Evolutionary conservation across 2,888 invertebrate species (phyloP).

Genomic region (Suillia variegata): DNA sequence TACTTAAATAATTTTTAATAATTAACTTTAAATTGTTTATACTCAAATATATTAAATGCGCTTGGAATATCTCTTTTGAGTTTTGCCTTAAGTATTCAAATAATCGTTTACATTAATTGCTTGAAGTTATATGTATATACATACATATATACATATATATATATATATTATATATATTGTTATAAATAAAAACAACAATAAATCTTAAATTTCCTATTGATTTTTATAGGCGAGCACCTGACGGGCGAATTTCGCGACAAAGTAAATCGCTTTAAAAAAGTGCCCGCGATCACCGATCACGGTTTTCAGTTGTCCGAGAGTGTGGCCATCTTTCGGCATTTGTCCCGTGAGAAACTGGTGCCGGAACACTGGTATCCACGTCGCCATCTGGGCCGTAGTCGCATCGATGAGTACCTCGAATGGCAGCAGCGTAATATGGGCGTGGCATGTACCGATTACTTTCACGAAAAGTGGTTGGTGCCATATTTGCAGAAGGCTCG

Average conservation of each 20-base stretch:
- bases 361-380: slow-evolving; percentile 73
- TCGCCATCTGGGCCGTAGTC: slow-evolving; percentile 66
- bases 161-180: neutral
- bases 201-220: no score
- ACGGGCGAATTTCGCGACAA: slow-evolving; percentile 66
- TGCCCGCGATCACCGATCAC: slow-evolving; percentile 72
- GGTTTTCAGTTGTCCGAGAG: slow-evolving; percentile 73
- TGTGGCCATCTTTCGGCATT: slow-evolving; percentile 72
- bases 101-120: no score
- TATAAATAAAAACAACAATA: no score
- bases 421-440: slow-evolving; percentile 76
- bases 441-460: slow-evolving; percentile 66
- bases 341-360: slow-evolving; percentile 64
- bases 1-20: no score
- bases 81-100: no score
- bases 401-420: slow-evolving; percentile 73
- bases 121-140: no score
- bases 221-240: slow-evolving; percentile 67
- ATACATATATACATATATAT: no score
- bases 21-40: no score
- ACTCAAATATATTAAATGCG: no score
- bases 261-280: slow-evolving; percentile 67
- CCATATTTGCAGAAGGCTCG: slow-evolving; percentile 64
- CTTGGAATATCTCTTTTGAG: no score
- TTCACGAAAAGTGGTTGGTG: slow-evolving; percentile 64